phyloP scores from a whole-genome alignment of 2,888 invertebrate genomes.

The Oscheius sp. region DNA sequence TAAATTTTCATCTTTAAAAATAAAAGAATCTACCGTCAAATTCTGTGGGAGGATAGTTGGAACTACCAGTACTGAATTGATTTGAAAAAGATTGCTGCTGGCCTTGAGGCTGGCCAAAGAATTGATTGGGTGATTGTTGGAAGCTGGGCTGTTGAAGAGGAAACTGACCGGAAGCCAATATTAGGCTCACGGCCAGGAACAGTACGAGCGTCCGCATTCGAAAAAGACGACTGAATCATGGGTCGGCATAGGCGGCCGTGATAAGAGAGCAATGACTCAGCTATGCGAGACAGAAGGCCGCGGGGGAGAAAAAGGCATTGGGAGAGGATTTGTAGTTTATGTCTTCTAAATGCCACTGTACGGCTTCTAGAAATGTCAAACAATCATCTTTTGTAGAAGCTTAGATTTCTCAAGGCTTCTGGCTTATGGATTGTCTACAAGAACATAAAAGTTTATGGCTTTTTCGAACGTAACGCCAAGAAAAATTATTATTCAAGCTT shows the following conservation, averaged over 20 bases:
- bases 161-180: conserved; percentile 9
- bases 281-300: not conserved
- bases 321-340: too few species aligned
- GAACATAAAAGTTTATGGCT: too few species aligned
- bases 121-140: not conserved
- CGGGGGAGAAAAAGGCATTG: conserved; percentile 3
- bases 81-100: conserved; percentile 3
- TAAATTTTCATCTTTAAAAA: conserved; percentile 3
- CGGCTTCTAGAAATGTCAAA: too few species aligned
- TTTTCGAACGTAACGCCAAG: too few species aligned
- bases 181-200: not conserved
- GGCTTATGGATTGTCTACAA: too few species aligned
- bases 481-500: too few species aligned
- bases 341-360: too few species aligned
- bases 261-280: not conserved
- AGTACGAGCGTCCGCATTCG: conserved; percentile 25
- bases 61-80: not conserved
- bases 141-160: not conserved
- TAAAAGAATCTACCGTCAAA: conserved; percentile 3
- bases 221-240: conserved; percentile 24
- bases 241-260: not conserved
- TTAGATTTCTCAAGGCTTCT: too few species aligned
- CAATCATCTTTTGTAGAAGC: too few species aligned
- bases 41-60: not conserved
- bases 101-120: not conserved